A percentile compares a stretch with the other conserved stretches of the same genome.
phyloP scores from a whole-genome alignment of 2,113 vertebrate genomes.

The Varanus salvator region DNA sequence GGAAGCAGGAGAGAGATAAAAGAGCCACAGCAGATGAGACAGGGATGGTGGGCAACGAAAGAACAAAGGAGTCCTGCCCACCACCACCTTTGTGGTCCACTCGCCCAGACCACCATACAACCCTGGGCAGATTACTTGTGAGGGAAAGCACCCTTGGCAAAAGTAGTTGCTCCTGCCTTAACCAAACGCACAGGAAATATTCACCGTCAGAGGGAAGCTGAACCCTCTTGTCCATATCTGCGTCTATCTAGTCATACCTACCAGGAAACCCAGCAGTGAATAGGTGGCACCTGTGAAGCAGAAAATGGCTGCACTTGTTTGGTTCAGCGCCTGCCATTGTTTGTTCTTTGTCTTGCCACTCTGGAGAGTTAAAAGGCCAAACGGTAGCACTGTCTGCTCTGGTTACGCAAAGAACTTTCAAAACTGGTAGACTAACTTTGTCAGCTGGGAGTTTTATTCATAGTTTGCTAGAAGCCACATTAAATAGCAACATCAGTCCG shows the following conservation, averaged over 20 bases:
- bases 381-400: slow-evolving; percentile 55
- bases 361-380: slow-evolving; percentile 46
- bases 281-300: slow-evolving; percentile 3
- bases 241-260: slow-evolving; percentile 35
- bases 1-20: too few species aligned
- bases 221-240: background rate
- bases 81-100: too few species aligned
- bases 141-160: too few species aligned
- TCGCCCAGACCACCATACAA: too few species aligned
- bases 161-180: background rate
- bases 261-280: slow-evolving; percentile 29
- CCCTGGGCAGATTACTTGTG: too few species aligned
- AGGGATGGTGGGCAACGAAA: too few species aligned
- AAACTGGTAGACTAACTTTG: slow-evolving; percentile 66
- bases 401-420: slow-evolving; percentile 69
- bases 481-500: slow-evolving; percentile 73
- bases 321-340: background rate
- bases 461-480: slow-evolving; percentile 72
- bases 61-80: too few species aligned
- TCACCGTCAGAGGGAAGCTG: background rate
- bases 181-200: background rate
- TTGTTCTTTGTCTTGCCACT: slow-evolving; percentile 43
- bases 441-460: slow-evolving; percentile 72
- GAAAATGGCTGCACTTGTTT: slow-evolving; percentile 42
- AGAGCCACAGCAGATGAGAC: too few species aligned